Percentiles rank a stretch among this genome's conserved stretches.
Conservation (phyloP, 2,888 invertebrate species). For the Psococerastis gibbosa region DNA sequence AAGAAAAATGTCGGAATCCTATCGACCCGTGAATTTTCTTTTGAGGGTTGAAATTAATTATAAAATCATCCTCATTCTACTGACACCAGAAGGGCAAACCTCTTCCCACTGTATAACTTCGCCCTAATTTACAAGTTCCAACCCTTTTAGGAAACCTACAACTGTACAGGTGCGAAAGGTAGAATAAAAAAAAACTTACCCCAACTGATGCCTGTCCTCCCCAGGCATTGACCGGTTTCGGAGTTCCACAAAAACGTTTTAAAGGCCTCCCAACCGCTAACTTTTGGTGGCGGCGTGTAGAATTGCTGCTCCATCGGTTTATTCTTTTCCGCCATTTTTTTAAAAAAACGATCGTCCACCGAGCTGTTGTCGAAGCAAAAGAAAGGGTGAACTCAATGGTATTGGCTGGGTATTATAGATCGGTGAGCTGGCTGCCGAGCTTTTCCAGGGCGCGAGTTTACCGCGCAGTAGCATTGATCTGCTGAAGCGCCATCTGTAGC, state of each 20-base stretch:
- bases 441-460: slow-evolving; percentile 13
- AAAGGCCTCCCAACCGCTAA: slow-evolving; percentile 72
- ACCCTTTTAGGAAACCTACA: too few species aligned
- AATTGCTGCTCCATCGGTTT: slow-evolving; percentile 52
- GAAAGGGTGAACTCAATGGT: slow-evolving; percentile 11
- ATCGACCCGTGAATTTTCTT: too few species aligned
- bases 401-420: slow-evolving; percentile 14
- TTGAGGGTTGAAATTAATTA: too few species aligned
- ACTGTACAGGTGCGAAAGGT: too few species aligned
- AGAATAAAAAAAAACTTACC: slow-evolving; percentile 55
- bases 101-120: too few species aligned
- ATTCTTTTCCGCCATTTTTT: slow-evolving; percentile 58
- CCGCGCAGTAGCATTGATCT: slow-evolving; percentile 5
- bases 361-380: slow-evolving; percentile 11
- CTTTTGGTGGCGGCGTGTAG: slow-evolving; percentile 50
- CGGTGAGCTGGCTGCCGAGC: slow-evolving; percentile 15
- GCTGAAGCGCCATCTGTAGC: not conserved
- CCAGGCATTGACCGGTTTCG: slow-evolving; percentile 79
- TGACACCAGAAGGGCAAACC: too few species aligned
- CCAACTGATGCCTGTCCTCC: slow-evolving; percentile 85
- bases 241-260: slow-evolving; percentile 77
- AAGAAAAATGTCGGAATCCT: too few species aligned
- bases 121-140: too few species aligned
- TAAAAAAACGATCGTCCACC: slow-evolving; percentile 7
- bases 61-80: too few species aligned